Evolutionary conservation across 2,113 vertebrate species (phyloP), one percentile per base, ranked within the genome.

Genomic region (Nannobrachium achirus): DNA sequence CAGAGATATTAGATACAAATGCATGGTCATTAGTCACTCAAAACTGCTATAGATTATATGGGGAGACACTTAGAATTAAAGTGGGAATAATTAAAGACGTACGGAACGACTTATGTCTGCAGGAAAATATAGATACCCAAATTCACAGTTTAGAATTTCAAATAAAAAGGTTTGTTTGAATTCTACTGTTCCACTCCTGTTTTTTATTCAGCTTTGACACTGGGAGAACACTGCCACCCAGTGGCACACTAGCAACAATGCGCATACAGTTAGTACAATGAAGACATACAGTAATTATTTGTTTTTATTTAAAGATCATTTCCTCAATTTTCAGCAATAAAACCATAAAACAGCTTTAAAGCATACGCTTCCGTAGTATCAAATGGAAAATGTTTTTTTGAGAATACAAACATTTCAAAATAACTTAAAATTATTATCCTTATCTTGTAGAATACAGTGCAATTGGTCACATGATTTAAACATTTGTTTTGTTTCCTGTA

Each of bases 221-320:
- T 61, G 45, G 56, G 57, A 64, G 25, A 78, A 66, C 51, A 73
- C 1, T 63, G 71, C 81, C 89, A 78, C n/a, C 89, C 68, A 79
- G 84, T 82, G 89, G 45, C 14, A 5, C 63, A 78, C 60, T 2
- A 48, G 38, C 19, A 71, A 63, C 40, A 57, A 50, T 84, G 66
- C 25, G 25, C 25, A 33, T 33, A 33, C 89, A 79, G 46, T 48
- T 13, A 48, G 11, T 48, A 38, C n/a, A 63, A 3, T 13, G 7
- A 69, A 48, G 38, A 11, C 9, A 57, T 40, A 33, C 33, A 2
- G 55, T 56, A 57, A 10, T 49, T 44, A 20, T 18, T 11, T 11
- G 13, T 19, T 39, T 19, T 42, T 38, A 15, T 19, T 10, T 68
- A 33, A 73, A 60, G 25, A 33, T 33, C 14, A 1, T 1, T 1